Base-by-base conservation (phyloP, 2,888 invertebrate genomes). In the Anarsia innoxiella region DNA sequence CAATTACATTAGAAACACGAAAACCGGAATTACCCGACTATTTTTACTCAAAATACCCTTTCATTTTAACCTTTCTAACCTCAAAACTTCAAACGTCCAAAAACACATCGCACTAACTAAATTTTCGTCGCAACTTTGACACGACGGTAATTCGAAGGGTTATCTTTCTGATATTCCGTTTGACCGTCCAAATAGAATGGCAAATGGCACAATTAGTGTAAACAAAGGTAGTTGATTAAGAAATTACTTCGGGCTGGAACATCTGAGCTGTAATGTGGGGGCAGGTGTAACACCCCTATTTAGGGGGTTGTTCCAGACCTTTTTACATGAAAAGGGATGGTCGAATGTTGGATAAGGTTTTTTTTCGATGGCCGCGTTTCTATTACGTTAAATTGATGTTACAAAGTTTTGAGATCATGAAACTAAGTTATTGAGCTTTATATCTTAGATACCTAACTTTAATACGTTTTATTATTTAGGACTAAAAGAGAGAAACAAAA, bases 211-310 rank as follows among this genome's bases (percentile, higher is more conserved):
- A 70, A 75, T 78, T 75, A 79, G 57, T 50, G 46, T 48, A 61
- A 69, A 76, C 74, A 77, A 74, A 77, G 70, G 66, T 62, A 49
- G 61, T 64, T 75, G 66, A 76, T 77, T 73, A 74, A 71, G 66
- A 70, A 68, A 76, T 73, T 71, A 75, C 68, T 61, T 50, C 50
- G 52, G 47, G 40, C 38, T 42, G 39, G 39, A 47, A 50, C 60
- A 53, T 56, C 55, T 57, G 56, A 57, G 53, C 49, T 51, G 45
- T 56, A 59, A 60, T 55, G 54, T 48, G 45, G 48, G 48, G 46
- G 46, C 36, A 37, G 25, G 23, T 33, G 33, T 26, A 14, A 5
- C 33, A 2, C 42, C 49, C 48, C 53, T 51, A 60, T 57, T 62
- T 54, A 41, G 42, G 42, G 51, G 53, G 46, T 51, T 44, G 45